Percentiles rank a stretch among this genome's conserved stretches.
phyloP scores from a whole-genome alignment of 1,140 invertebrate species.

The Lasaia peninsularis region DNA sequence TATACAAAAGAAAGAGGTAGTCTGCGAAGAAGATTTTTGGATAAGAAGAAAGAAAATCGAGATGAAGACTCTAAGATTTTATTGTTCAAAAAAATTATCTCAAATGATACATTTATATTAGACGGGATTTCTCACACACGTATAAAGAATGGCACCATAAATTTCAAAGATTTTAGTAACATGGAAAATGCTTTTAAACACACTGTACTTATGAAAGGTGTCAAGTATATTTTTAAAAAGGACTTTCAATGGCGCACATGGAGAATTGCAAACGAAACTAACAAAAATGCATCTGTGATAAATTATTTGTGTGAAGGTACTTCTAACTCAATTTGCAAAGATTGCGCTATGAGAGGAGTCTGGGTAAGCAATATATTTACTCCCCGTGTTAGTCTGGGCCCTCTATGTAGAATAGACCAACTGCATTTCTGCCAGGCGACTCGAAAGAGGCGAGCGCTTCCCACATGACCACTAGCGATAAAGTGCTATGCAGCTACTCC shows the following conservation, averaged over 20 bases:
- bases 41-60: constrained; percentile 21
- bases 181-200: constrained; percentile 39
- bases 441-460: too few relatives aligned
- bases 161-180: neutral
- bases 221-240: constrained; percentile 42
- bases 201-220: constrained; percentile 37
- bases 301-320: constrained; percentile 38
- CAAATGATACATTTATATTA: constrained; percentile 29
- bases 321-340: constrained; percentile 23
- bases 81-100: constrained; percentile 24
- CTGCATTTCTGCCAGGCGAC: too few relatives aligned
- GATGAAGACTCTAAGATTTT: constrained; percentile 18
- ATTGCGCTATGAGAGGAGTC: constrained; percentile 31
- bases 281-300: constrained; percentile 24
- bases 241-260: constrained; percentile 45
- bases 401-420: too few relatives aligned
- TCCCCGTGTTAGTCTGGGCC: too few relatives aligned
- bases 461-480: too few relatives aligned
- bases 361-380: constrained; percentile 34
- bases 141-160: constrained; percentile 10
- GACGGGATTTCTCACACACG: constrained; percentile 33
- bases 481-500: too few relatives aligned
- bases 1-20: constrained; percentile 3
- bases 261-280: constrained; percentile 29
- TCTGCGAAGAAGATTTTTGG: constrained; percentile 20